Conservation (phyloP, 1,140 invertebrate species). For the Lordiphosa collinella region DNA sequence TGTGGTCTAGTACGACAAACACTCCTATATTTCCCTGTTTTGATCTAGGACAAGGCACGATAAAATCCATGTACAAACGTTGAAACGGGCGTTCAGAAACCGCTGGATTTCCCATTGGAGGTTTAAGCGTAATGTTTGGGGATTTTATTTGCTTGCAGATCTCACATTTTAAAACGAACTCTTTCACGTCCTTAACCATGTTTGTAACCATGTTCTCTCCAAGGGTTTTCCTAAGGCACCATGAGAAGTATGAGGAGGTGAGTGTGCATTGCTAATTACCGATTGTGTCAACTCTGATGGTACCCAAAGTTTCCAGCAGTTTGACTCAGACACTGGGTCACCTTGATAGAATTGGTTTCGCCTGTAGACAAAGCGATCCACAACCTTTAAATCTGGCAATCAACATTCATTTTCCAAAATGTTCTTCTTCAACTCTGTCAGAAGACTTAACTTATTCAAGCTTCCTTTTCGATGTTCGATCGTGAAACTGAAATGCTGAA, state of each 20-base stretch:
- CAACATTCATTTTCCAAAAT: background rate
- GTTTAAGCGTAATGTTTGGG: too few relatives aligned
- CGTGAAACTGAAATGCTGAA: background rate
- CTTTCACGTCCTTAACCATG: too few relatives aligned
- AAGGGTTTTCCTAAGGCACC: background rate
- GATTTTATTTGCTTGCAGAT: too few relatives aligned
- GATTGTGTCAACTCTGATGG: background rate
- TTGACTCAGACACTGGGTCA: background rate
- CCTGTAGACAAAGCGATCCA: background rate
- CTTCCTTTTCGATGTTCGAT: conserved; percentile 2
- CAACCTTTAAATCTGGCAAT: background rate
- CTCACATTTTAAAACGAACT: too few relatives aligned
- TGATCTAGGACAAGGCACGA: too few relatives aligned
- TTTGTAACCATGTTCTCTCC: too few relatives aligned
- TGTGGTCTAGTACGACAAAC: too few relatives aligned
- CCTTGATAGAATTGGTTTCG: background rate
- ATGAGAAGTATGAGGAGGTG: background rate
- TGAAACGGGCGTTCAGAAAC: too few relatives aligned
- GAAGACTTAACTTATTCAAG: background rate
- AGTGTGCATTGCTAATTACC: background rate
- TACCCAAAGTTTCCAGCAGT: background rate
- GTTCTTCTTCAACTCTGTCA: background rate
- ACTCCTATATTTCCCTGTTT: too few relatives aligned
- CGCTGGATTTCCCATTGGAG: too few relatives aligned
- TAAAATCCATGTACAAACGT: too few relatives aligned